These are phyloP conservation scores for Trachythela sp. DNA, from an alignment of 64 coral and sea anemone species.

Conservation along the genomic window DNA sequence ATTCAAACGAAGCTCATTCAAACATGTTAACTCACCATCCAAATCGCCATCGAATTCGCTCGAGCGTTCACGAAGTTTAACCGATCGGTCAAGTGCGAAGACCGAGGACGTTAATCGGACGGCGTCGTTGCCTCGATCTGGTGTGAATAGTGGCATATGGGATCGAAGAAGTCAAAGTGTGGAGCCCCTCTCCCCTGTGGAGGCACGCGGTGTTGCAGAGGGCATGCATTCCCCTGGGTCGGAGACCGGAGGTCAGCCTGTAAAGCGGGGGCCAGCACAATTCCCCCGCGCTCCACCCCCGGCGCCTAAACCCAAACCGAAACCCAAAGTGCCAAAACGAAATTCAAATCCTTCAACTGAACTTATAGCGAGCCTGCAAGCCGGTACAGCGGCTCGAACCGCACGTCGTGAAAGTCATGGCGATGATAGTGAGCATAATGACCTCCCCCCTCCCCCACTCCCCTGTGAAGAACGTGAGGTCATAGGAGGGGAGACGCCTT, in stretches of 20 bases:
- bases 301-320: conserved; percentile 3
- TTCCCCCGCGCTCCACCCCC: background rate
- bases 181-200: background rate
- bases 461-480: background rate
- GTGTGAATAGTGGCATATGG: background rate
- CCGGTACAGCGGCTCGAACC: background rate
- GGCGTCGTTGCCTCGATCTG: background rate
- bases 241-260: background rate
- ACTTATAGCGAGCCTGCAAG: conserved; percentile 12
- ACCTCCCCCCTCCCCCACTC: background rate
- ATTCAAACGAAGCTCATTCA: background rate
- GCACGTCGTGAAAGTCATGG: background rate
- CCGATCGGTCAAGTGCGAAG: background rate
- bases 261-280: background rate
- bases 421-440: background rate
- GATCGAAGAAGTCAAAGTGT: background rate
- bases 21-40: background rate
- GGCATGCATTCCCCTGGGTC: background rate
- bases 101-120: background rate
- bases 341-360: conserved; percentile 14
- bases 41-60: background rate
- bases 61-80: background rate
- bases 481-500: background rate
- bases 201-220: background rate
- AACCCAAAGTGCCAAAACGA: conserved; percentile 8